These are phyloP conservation scores for Drosophila sp. DNA, from an alignment of 1,140 invertebrate species.

Conservation along the genomic window DNA sequence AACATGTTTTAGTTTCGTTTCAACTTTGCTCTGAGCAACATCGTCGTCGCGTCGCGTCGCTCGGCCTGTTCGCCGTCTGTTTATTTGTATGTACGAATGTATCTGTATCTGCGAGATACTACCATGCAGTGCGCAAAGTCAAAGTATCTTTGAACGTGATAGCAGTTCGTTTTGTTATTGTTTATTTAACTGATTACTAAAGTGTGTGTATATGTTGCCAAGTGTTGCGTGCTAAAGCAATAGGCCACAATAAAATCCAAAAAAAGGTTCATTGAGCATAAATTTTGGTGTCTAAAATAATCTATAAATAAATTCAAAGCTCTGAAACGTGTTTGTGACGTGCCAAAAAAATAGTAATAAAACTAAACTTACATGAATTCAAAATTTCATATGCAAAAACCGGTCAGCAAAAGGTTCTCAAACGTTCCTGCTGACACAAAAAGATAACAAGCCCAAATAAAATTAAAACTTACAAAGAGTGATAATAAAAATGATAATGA, in stretches of 20 bases:
- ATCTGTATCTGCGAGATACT: conserved; percentile 36
- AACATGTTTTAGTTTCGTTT: conserved; percentile 23
- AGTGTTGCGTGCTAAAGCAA: conserved; percentile 52
- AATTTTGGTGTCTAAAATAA: conserved; percentile 36
- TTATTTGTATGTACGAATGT: conserved; percentile 29
- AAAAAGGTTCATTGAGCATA: conserved; percentile 72
- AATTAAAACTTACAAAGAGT: conserved; percentile 36
- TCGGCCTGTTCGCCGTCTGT: conserved; percentile 17
- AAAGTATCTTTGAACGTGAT: conserved; percentile 36
- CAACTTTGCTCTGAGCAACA: conserved; percentile 23
- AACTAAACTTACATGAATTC: background rate
- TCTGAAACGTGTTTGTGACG: conserved; percentile 66
- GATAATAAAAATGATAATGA: conserved; percentile 48
- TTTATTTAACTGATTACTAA: conserved; percentile 72
- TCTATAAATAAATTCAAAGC: conserved; percentile 66
- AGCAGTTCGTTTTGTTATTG: conserved; percentile 42
- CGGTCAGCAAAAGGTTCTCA: conserved; percentile 37
- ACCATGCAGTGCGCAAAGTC: background rate
- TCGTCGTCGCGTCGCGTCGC: conserved; percentile 1
- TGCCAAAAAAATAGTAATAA: conserved; percentile 46
- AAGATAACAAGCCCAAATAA: conserved; percentile 62
- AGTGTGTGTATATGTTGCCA: conserved; percentile 57
- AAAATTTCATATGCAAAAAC: conserved; percentile 23
- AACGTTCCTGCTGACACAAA: conserved; percentile 54
- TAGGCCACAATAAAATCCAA: conserved; percentile 28